Percentiles rank a stretch among this genome's conserved stretches.
Evolutionary conservation across 1,140 invertebrate species (phyloP).

Genomic region (Eumaeus atala): DNA sequence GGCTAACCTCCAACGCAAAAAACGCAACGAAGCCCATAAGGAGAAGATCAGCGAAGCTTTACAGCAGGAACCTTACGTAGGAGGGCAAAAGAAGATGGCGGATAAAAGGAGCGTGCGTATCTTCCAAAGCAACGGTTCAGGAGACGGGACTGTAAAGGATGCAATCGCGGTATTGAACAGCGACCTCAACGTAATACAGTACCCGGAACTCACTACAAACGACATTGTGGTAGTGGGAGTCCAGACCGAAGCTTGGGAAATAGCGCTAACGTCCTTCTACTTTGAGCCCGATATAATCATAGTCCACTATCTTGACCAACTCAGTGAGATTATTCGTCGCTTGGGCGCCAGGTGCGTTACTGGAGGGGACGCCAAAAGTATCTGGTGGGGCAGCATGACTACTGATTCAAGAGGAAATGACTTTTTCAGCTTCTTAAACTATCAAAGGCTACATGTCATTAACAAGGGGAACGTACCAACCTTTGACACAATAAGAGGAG

Average conservation of each 20-base stretch:
- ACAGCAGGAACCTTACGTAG: slow-evolving; percentile 21
- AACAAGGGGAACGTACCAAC: slow-evolving; percentile 25
- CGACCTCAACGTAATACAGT: neutral
- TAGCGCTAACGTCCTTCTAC: neutral
- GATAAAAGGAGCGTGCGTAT: neutral
- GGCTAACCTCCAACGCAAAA: no score
- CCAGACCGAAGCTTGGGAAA: neutral
- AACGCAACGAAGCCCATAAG: no score
- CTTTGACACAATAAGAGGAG: slow-evolving; percentile 23
- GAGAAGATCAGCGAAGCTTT: no score
- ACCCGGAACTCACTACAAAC: slow-evolving; percentile 2
- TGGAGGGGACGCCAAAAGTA: slow-evolving; percentile 25
- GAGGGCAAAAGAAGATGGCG: neutral
- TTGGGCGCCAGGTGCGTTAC: slow-evolving; percentile 10
- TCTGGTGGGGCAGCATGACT: slow-evolving; percentile 25
- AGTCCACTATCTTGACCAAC: slow-evolving; percentile 15
- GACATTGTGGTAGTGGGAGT: slow-evolving; percentile 7
- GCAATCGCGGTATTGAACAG: slow-evolving; percentile 15
- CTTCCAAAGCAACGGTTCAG: slow-evolving; percentile 7
- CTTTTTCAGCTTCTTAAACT: slow-evolving; percentile 10
- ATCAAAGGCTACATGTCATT: slow-evolving; percentile 19
- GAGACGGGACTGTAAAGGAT: slow-evolving; percentile 12
- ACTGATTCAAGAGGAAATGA: slow-evolving; percentile 17
- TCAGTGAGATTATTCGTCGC: slow-evolving; percentile 4
- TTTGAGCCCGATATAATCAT: slow-evolving; percentile 5